Evolutionary conservation across 2,888 invertebrate species (phyloP), one percentile per base, ranked within the genome.

Genomic region (Parnassius mnemosyne): DNA sequence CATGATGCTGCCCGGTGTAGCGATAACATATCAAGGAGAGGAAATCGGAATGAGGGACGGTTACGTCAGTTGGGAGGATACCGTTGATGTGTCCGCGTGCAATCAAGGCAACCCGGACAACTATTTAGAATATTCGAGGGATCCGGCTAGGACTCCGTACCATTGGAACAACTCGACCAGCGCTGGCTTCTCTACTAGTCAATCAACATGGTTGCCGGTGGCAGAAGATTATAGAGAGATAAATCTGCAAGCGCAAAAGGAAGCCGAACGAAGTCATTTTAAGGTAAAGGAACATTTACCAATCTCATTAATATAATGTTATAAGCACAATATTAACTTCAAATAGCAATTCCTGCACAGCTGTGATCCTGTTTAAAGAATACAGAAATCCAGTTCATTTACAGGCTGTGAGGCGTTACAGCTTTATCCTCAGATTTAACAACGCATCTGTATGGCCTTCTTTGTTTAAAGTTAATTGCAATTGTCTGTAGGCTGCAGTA

Each of bases 21-120:
- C 95, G 0, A 92, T 96, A 13, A 94, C 95, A 0, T 97, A 97
- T 83, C 96, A 97, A 73, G 97, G 96, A 0, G 96, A 96, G 72
- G 96, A 96, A 79, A 94, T 96, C 43, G 96, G 95, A 0, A 95
- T 96, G 95, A 81, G 85, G 47, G 93, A 95, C 69, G 93, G 92
- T 1, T 81, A 79, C 65, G 89, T 94, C 60, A 88, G 92, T 66
- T 94, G 90, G 84, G 84, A 92, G 7, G 92, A 94, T 61, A 93
- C 93, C 0, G 84, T 92, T 0, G 94, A 94, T 69, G 91, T 93
- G 0, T 87, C 89, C 34, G 94, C 93, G 0, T 85, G 87, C 64
- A 92, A 90, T 65, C 87, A 90, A 25, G 94, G 94, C 0, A 82
- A 89, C 50, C 83, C 85, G 0, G 85, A 92, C 1, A 89, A 92